Base-by-base conservation (phyloP, 1,140 invertebrate species). In the Calliphora vicina region DNA sequence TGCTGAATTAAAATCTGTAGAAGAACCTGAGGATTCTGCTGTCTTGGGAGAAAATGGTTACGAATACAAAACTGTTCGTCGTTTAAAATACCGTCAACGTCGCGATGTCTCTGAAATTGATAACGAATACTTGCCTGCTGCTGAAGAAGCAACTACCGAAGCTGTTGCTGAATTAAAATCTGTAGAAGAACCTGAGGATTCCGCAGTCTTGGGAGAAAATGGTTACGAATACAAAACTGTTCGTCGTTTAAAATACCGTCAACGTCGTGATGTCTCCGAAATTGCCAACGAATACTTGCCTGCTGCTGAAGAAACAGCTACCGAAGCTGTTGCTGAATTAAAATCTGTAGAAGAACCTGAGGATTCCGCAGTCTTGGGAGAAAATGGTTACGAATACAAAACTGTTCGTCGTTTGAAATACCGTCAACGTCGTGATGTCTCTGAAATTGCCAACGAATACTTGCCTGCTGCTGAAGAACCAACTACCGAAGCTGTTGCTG, bases 21-120 rank as follows among this genome's bases (percentile, higher is more conserved):
- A 85, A 83, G 35, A 73, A 73, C 76, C 80, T 82, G 84, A 43
- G 84, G 84, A 88, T 86, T 84, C 86, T 85, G 86, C 88, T 88
- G 86, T 87, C 88, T 87, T 86, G 85, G 87, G 86, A 87, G 84
- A 86, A 87, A 87, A 87, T 86, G 85, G 85, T 85, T 83, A 35
- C 35, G 87, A 87, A 87, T 88, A 87, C 84, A 87, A 82, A 71
- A 42, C 61, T 83, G 80, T 76, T 82, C 23, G 35, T 81, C 61
- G 61, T 84, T 83, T 83, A 10, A 82, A 81, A 17, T 61, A 81
- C 76, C 23, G 85, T 83, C 80, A 83, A 84, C 82, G 87, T 6
- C 87, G 87, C 4, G 87, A 88, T 81, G 87, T 88, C 0, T 84
- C 86, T 0, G 86, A 86, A 50, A 84, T 87, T 10, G 81, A 82